Evolutionary conservation across 2,888 invertebrate genomes (phyloP).

Genomic region (Kuschelorhynchus macadamiae): DNA sequence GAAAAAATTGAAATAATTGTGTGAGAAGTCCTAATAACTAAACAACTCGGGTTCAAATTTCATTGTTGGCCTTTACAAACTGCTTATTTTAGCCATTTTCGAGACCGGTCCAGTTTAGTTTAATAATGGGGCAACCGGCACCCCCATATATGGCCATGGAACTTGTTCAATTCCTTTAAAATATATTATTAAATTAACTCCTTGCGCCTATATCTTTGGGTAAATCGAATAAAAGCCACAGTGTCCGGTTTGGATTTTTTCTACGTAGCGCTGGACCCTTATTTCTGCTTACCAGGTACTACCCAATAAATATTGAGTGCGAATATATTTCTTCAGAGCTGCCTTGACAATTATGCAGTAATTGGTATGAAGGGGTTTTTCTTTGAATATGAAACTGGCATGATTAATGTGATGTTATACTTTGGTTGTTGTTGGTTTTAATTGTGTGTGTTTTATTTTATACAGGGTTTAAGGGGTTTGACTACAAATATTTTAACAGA

Average conservation of each 20-base stretch:
- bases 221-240: conserved; percentile 11
- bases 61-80: conserved; percentile 21
- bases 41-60: conserved; percentile 4
- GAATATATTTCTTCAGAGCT: not conserved
- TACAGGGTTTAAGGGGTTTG: no score
- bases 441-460: no score
- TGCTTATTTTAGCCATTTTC: conserved; percentile 25
- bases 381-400: no score
- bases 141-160: conserved; percentile 30
- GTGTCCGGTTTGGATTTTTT: conserved; percentile 8
- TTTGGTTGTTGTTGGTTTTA: no score
- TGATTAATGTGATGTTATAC: no score
- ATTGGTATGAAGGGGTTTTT: no score
- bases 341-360: not conserved
- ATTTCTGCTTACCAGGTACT: not conserved
- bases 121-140: conserved; percentile 11
- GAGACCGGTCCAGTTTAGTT: conserved; percentile 23
- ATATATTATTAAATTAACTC: conserved; percentile 35
- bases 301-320: no score
- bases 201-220: conserved; percentile 20
- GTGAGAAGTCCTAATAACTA: not conserved
- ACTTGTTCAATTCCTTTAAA: conserved; percentile 24
- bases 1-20: not conserved
- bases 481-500: no score
- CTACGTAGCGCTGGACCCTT: not conserved